These are phyloP conservation scores for Protosalanx chinensis DNA, from an alignment of 2,797 vertebrate species.

Conservation along the genomic window DNA sequence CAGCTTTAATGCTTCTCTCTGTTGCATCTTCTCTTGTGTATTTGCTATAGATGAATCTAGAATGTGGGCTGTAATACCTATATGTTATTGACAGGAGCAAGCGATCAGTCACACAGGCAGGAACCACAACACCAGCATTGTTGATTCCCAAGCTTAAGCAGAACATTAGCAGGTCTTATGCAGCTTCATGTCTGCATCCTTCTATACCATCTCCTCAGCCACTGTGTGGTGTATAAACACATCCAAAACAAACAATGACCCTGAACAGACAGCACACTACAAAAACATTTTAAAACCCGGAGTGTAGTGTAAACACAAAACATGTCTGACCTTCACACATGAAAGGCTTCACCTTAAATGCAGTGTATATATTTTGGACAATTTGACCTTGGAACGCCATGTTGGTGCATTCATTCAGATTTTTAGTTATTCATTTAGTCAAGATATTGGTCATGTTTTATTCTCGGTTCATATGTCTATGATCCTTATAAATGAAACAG, in stretches of 20 bases:
- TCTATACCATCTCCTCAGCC: constrained; percentile 59
- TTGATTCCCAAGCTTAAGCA: constrained; percentile 36
- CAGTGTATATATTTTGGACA: constrained; percentile 48
- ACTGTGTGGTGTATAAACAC: constrained; percentile 75
- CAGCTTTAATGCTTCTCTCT: background rate
- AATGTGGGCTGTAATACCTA: background rate
- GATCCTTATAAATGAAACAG: background rate
- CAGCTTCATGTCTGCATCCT: constrained; percentile 37
- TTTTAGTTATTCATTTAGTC: constrained; percentile 19
- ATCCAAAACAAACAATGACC: constrained; percentile 73
- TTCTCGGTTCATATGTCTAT: constrained; percentile 1
- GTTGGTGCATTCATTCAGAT: constrained; percentile 30
- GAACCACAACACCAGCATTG: background rate
- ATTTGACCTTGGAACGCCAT: constrained; percentile 52
- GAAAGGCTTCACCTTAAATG: constrained; percentile 59
- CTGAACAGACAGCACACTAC: constrained; percentile 54
- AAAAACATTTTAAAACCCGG: constrained; percentile 67
- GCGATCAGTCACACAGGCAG: background rate
- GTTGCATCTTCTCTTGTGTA: background rate
- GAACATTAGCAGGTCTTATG: constrained; percentile 20
- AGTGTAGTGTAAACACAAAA: constrained; percentile 71
- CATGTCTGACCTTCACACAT: constrained; percentile 68
- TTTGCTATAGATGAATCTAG: background rate
- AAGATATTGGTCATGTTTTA: constrained; percentile 18
- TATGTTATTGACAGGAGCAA: background rate